A percentile compares a stretch with the other conserved stretches of the same genome.
These are phyloP conservation scores for Hylaeus anthracinus DNA, from an alignment of 1,140 invertebrate genomes.

Conservation along the genomic window DNA sequence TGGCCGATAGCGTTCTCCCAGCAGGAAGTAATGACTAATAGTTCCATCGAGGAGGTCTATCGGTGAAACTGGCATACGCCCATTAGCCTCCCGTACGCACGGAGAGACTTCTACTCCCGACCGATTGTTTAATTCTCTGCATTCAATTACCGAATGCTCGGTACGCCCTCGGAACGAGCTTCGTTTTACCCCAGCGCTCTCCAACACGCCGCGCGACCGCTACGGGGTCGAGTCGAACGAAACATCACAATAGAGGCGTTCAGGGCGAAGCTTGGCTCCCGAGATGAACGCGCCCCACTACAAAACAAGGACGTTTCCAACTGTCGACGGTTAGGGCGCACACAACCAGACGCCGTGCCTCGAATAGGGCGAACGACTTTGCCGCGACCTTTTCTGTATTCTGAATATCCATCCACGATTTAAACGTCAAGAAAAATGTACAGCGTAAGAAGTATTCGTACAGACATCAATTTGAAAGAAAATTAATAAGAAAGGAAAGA, in stretches of 20 bases:
- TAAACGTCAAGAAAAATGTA: no score
- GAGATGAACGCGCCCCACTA: conserved; percentile 14
- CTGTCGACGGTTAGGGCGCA: conserved; percentile 5
- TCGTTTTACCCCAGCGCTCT: no score
- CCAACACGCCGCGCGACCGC: no score
- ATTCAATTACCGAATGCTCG: conserved; percentile 28
- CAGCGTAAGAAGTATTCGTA: no score
- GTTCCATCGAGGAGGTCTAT: conserved; percentile 31
- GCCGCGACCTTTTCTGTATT: no score
- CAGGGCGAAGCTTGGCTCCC: not conserved
- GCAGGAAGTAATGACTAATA: conserved; percentile 60
- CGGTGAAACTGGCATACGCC: conserved; percentile 5
- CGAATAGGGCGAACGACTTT: no score
- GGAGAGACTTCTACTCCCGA: not conserved
- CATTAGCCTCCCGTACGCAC: conserved; percentile 13
- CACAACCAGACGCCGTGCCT: not conserved
- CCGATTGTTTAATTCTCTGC: conserved; percentile 35
- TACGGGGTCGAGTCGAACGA: not conserved
- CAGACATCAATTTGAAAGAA: no score
- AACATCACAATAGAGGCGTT: conserved; percentile 26
- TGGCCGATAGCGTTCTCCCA: conserved; percentile 21
- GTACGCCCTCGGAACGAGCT: not conserved
- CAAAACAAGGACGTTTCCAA: conserved; percentile 11
- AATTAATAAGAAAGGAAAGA: no score
- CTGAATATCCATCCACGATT: no score